Evolutionary conservation across 2,888 invertebrate species (phyloP), one percentile per base, ranked within the genome.

Genomic region (Callimorpha dominula): DNA sequence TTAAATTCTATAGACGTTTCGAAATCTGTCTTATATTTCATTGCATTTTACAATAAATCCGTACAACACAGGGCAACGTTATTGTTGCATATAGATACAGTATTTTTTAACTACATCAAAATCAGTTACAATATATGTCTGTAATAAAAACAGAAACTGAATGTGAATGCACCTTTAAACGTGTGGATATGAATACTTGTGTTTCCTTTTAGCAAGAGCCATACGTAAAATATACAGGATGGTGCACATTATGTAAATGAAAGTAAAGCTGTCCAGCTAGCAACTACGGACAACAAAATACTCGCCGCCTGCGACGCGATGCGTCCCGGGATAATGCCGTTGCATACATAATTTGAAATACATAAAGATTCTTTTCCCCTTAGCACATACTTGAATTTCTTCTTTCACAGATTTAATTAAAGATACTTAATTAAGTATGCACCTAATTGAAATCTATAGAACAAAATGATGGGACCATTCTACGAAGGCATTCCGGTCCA

Each of bases 161-260:
- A 31, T 20, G 31, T 60, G 31, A 60, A 60, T 60, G 31, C 5
- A 57, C 57, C 57, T 20, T 57, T 60, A 60, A 20, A 31, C 31
- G 60, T 31, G 31, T 60, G 60, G 31, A 31, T 57, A 57, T 14
- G 20, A 31, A 60, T 60, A 60, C 31, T 31, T 14, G 31, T 60
- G 31, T 31, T 60, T 14, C 60, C 60, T 31, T 60, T 60, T 60
- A 60, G 31, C 14, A 14, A 20, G 12, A 60, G 7, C 17, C 60
- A 60, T 49, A 60, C 68, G 11, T 75, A 73, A 72, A 80, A 81
- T 79, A 79, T 83, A 79, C 78, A 54, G 60, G 20, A 78, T 80
- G 78, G 80, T 79, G 74, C 79, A 85, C 86, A 91, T 90, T 92
- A 92, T 92, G 91, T 89, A 87, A 91, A 92, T 92, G 89, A 89